A percentile compares a stretch with the other conserved stretches of the same genome.
phyloP scores from a whole-genome alignment of 2,113 vertebrate species.

The Thymallus thymallus region DNA sequence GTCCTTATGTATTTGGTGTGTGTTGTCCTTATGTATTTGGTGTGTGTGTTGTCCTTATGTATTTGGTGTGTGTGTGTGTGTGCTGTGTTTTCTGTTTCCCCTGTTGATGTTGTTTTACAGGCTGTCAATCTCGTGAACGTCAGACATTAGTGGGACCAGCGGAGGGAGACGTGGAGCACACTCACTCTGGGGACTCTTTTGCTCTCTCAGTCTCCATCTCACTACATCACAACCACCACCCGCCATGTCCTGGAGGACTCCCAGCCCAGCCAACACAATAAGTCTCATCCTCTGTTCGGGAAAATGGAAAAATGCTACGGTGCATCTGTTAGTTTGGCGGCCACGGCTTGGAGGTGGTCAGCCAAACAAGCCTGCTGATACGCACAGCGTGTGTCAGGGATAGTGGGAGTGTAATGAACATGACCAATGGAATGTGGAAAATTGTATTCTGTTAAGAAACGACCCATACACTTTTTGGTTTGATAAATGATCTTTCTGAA shows the following conservation, averaged over 20 bases:
- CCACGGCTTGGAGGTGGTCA: constrained; percentile 49
- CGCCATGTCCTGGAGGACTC: constrained; percentile 56
- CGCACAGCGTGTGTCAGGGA: constrained; percentile 64
- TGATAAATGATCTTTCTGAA: constrained; percentile 38
- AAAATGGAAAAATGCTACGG: constrained; percentile 48
- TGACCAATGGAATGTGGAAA: constrained; percentile 60
- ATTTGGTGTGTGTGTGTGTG: too few relatives aligned
- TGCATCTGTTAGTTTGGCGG: constrained; percentile 46
- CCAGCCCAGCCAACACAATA: constrained; percentile 45
- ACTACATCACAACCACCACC: constrained; percentile 21
- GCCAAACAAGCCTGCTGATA: constrained; percentile 57
- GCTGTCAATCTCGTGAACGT: constrained; percentile 73
- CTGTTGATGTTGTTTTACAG: constrained; percentile 71
- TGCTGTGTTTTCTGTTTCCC: constrained; percentile 49
- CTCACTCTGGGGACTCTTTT: constrained; percentile 44
- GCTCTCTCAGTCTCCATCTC: constrained; percentile 32
- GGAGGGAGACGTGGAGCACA: constrained; percentile 69
- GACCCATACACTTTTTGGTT: too few relatives aligned
- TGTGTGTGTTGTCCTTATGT: constrained; percentile 7
- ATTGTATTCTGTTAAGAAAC: background rate
- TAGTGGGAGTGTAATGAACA: constrained; percentile 29
- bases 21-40: too few relatives aligned
- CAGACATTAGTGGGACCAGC: constrained; percentile 74
- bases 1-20: too few relatives aligned
- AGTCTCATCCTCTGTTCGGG: constrained; percentile 57